Base-by-base conservation (phyloP, 1,140 invertebrate species). In the Scylla paramamosain region DNA sequence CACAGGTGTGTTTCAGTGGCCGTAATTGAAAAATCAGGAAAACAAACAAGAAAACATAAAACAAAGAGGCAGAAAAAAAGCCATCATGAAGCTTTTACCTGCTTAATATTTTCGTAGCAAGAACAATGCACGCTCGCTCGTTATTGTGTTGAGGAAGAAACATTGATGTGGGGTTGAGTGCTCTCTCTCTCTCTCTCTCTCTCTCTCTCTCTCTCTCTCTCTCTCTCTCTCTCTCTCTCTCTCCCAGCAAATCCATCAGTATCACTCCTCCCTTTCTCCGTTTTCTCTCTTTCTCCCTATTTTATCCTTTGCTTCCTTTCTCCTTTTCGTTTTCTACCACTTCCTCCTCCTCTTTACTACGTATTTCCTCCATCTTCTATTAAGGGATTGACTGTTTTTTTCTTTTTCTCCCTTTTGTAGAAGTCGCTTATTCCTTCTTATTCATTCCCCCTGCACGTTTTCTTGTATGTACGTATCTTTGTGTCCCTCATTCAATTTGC, bases 11-110 rank as follows among this genome's bases (percentile, higher is more conserved):
- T 77, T 77, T 77, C 67, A 25, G 25, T n/a, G 67, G 67, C 0
- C 25, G 67, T 77, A 77, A 77, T 77, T n/a, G 20, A 77, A 59
- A 77, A 77, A 77, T 77, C 0, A 77, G 67, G 67, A n/a, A 77
- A 77, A 77, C 20, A 77, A 77, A 77, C 67, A 77, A 77, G 67
- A 77, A 77, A 25, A n/a, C 67, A 77, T 77, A 25, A n/a, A 77
- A n/a, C 67, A 77, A 77, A 77, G n/a, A 77, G 6, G n/a, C 12
- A 77, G 16, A n/a, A 77, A 77, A 77, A n/a, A n/a, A 77, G 16
- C 16, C n/a, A 77, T 77, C 67, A 77, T 77, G 67, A 77, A 77
- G 67, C 67, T 77, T 77, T 77, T 77, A n/a, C 67, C 67, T 77
- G 67, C 67, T 77, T 25, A 77, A 77, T 77, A 77, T 77, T 77